Conservation (phyloP, 2,113 vertebrate genomes). For the Tonatia bakeri region DNA sequence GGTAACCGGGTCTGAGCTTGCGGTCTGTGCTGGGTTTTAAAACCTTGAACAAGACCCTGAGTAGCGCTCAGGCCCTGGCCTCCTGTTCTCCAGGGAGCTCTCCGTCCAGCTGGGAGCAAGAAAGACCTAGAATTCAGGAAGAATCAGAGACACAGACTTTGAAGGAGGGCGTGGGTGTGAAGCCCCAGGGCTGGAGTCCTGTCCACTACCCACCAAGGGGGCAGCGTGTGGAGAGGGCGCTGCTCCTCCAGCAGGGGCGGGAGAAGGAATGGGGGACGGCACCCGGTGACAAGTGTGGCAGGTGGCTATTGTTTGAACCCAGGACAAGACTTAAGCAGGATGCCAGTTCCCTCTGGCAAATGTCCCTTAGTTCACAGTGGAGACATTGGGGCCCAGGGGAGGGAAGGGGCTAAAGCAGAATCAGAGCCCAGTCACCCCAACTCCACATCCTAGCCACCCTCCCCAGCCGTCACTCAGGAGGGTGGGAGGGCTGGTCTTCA, state of each 20-base stretch:
- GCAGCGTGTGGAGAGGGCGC: background rate
- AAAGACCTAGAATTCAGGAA: background rate
- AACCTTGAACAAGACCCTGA: background rate
- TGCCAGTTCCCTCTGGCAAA: background rate
- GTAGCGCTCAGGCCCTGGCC: fast-evolving
- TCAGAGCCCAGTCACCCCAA: background rate
- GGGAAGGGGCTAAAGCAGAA: background rate
- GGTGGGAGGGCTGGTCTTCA: background rate
- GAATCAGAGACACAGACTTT: background rate
- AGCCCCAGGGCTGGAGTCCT: background rate
- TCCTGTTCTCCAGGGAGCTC: background rate
- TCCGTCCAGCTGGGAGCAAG: background rate
- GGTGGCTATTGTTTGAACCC: background rate
- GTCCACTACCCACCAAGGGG: background rate
- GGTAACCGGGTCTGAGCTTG: fast-evolving
- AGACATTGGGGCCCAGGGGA: background rate
- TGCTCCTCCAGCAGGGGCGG: background rate
- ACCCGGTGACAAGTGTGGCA: fast-evolving
- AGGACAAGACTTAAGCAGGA: background rate
- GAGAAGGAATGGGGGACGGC: background rate
- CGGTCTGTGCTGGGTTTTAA: background rate
- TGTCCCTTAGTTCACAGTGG: background rate
- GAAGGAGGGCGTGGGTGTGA: background rate
- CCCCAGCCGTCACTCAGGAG: background rate
- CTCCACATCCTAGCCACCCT: background rate